Evolutionary conservation across 2,888 invertebrate species (phyloP), one percentile per base, ranked within the genome.

Genomic region (Drosophila borealis): DNA sequence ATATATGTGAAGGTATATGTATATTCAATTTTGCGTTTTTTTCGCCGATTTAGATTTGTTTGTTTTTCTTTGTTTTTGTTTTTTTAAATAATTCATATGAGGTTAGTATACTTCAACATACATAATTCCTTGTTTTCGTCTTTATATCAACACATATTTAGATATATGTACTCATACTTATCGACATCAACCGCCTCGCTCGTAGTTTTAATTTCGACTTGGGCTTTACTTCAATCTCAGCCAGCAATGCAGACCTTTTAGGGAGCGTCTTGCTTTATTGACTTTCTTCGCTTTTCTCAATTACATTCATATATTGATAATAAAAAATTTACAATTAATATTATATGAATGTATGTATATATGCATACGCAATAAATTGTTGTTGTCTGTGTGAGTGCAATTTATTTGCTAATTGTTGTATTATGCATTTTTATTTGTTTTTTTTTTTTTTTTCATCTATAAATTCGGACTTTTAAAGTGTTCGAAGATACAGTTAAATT

Each of bases 381-480:
- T 71, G 48, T 53, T 56, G 41, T 67, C 51, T 55, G 41, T 55
- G 13, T 65, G 37, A 67, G 74, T 74, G 80, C 81, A 83, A 63
- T 78, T 80, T 68, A 50, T 72, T 83, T 80, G 83, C 74, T 83
- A 83, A 70, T 67, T 78, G 57, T 73, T 51, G 55, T 50, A 45
- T 57, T 34, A 75, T 49, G 25, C 65, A 37, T 76, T 69, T 51
- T 55, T 6, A 3, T 29, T 17, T 41, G 41, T 17, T 13, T 51
- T 46, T 42, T 54, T 70, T 49, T 69, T 62, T 60, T 65, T 67
- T 76, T 63, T 62, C 60, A 48, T 68, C 68, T 76, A 89, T 90
- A 90, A 89, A 90, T 89, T 89, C 90, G 89, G 90, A 89, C 89
- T 90, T 90, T 88, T 75, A 74, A 85, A 80, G 82, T 85, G 78